phyloP scores from a whole-genome alignment of 2,888 invertebrate genomes.

The Kryphioiulus occultus region DNA sequence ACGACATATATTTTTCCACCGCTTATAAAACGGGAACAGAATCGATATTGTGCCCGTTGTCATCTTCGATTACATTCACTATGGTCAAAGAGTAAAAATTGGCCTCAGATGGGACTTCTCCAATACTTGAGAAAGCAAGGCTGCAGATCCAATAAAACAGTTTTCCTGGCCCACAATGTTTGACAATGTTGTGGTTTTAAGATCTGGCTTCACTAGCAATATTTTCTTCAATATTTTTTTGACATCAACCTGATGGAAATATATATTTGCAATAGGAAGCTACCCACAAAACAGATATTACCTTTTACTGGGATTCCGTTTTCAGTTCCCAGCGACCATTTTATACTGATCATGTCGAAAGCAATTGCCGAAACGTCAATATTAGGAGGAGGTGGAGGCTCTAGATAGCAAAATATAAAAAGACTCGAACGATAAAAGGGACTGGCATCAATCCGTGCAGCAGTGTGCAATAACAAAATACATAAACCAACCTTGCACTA shows the following conservation, averaged over 20 bases:
- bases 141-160: not conserved
- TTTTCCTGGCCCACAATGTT: not conserved
- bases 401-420: constrained; percentile 59
- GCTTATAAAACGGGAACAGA: not conserved
- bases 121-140: not conserved
- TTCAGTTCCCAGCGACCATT: constrained; percentile 68
- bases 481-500: constrained; percentile 52
- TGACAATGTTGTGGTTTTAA: not conserved
- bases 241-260: not conserved
- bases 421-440: not conserved
- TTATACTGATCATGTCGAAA: constrained; percentile 76
- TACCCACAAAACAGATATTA: constrained; percentile 21
- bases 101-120: not conserved
- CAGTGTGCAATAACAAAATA: not conserved
- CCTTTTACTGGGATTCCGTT: constrained; percentile 53
- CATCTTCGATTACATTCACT: constrained; percentile 9
- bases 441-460: not conserved
- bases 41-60: not conserved
- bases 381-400: constrained; percentile 79
- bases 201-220: not conserved
- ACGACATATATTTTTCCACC: not conserved
- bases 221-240: not conserved
- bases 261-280: not conserved
- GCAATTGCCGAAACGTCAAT: constrained; percentile 78
- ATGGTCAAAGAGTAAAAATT: not conserved